These are phyloP conservation scores for Trematomus bernacchii DNA, from an alignment of 2,797 vertebrate genomes.

Conservation along the genomic window DNA sequence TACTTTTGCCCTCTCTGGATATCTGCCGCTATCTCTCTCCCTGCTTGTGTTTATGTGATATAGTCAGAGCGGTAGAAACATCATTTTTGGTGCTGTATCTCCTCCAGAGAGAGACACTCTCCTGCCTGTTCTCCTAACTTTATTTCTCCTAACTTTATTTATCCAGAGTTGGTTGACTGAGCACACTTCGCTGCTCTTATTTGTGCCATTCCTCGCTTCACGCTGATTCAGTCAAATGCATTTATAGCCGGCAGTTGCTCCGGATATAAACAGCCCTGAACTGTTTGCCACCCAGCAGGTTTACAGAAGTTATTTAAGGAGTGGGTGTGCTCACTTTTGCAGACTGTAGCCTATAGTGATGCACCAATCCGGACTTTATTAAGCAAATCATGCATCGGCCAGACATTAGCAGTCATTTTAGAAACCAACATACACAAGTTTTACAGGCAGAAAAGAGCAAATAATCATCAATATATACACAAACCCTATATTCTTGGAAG, in stretches of 20 bases:
- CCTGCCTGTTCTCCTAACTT: conserved; percentile 36
- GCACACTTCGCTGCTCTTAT: conserved; percentile 17
- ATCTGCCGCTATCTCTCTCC: conserved; percentile 42
- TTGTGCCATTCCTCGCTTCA: conserved; percentile 21
- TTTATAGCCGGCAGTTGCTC: conserved; percentile 21
- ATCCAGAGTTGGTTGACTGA: conserved; percentile 55
- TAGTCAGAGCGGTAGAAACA: conserved; percentile 43
- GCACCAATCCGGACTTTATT: neutral
- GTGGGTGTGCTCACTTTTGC: conserved; percentile 11
- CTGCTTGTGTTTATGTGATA: conserved; percentile 40
- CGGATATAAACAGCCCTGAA: conserved; percentile 17
- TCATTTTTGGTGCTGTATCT: conserved; percentile 45
- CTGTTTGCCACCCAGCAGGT: conserved; percentile 33
- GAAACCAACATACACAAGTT: neutral
- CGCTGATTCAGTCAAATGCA: conserved; percentile 41
- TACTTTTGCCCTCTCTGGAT: conserved; percentile 22
- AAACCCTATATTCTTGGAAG: neutral
- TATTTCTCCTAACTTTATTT: conserved; percentile 55
- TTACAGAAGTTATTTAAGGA: conserved; percentile 25
- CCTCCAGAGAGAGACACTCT: conserved; percentile 3
- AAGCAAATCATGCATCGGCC: neutral
- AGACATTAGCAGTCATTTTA: neutral
- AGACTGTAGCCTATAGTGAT: neutral
- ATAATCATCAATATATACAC: no score
- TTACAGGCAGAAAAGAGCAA: no score